Evolutionary conservation across 2,888 invertebrate species (phyloP), one percentile per base, ranked within the genome.

Genomic region (Cyaniris semiargus): DNA sequence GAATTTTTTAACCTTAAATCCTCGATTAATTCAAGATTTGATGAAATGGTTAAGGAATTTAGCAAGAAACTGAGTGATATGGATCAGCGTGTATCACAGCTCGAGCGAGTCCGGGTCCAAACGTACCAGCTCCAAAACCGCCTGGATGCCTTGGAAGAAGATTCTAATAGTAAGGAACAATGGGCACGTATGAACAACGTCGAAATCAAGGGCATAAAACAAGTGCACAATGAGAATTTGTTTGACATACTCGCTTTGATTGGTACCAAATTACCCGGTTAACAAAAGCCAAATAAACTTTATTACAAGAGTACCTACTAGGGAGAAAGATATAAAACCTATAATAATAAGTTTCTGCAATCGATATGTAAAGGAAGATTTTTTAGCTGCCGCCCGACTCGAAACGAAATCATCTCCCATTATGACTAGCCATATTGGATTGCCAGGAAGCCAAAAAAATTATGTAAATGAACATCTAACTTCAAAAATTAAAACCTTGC

Each of bases 291-390:
- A 44, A 48, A 74, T 74, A 10, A 74, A 74, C 23, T 74, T 48
- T 27, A 48, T 74, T 10, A 48, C 53, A 3, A 74, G 74, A 21
- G 44, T 74, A 27, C 53, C 74, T 21, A 21, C 21, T 4, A 21
- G n/a, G 44, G 18, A 44, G 7, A 13, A 21, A 6, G 27, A 44
- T 3, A 27, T 27, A 48, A 74, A 74, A 38, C 13, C 74, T 27
- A 74, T 74, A 18, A 74, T 74, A 23, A 53, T 53, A 3, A 21
- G 74, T 48, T 74, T 74, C 13, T 6, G 44, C 1, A 74, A 74
- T 38, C 44, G 74, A 23, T 74, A 74, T 44, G n/a, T 15, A 3
- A 74, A 74, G 18, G 74, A 74, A 74, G 74, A 74, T 48, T 74
- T 74, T 21, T 7, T 74, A 13, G 53, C 74, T 7, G 74, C 74